Evolutionary conservation across 1,140 invertebrate genomes (phyloP), one percentile per base, ranked within the genome.

Genomic region (Lepeophtheirus salmonis): DNA sequence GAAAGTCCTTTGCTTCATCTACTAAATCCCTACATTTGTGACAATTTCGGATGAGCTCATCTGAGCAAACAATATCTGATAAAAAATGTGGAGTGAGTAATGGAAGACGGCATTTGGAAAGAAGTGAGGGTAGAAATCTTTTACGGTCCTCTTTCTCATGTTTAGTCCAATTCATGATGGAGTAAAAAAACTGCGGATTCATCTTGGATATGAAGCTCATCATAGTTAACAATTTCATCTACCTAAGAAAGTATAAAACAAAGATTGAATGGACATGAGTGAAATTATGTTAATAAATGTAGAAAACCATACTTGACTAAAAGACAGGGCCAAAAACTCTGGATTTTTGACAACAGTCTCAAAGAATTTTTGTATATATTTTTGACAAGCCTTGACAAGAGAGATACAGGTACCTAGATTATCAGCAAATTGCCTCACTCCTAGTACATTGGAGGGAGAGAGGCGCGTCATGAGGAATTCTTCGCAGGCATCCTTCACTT

Each of bases 321-420:
- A 71, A 18, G 67, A 65, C n/a, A 88, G 70, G 62, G 71, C 74
- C 10, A 86, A 70, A 71, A 86, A 91, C 67, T 90, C 87, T 25
- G 89, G 83, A 12, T 81, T 79, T 60, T 77, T 73, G 1, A 82
- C 79, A 1, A 91, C 82, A 66, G 84, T 80, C 59, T 79, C 75
- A 72, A 91, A 91, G 71, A 86, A 81, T 65, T 83, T 80, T 65
- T 88, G 81, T 61, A 91, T 82, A 69, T 81, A 91, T 67, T 82
- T 81, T 67, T 89, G 84, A 14, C 83, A 79, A 21, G 82, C 80
- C 60, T 82, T 77, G 1, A 86, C 79, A 4, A 91, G 72, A 2
- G 75, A 69, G 0, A 73, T 69, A 68, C 85, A 89, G n/a, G n/a
- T n/a, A 62, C 81, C 81, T 56, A 89, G 74, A 13, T 83, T 83